Percentiles rank a stretch among this genome's conserved stretches.
Conservation (phyloP, 1,140 invertebrate genomes). For the Copidosoma floridanum region DNA sequence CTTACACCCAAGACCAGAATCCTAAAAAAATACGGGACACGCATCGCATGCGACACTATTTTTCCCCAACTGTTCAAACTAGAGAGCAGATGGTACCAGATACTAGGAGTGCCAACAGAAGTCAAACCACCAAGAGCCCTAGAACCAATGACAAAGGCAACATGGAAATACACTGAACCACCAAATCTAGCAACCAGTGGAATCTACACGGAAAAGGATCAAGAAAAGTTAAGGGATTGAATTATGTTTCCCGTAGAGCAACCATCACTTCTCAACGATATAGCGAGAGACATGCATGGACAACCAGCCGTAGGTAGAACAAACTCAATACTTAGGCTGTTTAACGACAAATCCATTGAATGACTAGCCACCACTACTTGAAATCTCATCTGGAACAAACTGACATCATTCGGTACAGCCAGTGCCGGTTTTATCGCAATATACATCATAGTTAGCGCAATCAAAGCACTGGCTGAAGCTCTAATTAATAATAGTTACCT, state of each 20-base stretch:
- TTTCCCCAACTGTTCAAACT: constrained; percentile 2
- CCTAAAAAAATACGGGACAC: constrained; percentile 3
- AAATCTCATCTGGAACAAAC: constrained; percentile 2
- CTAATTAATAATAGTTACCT: too few species aligned
- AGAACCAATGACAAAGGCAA: neutral
- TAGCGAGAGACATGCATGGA: constrained; percentile 7
- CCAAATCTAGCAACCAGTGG: constrained; percentile 11
- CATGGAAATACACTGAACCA: constrained; percentile 20
- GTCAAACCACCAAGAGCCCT: neutral
- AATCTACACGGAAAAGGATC: constrained; percentile 11
- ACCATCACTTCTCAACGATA: constrained; percentile 11
- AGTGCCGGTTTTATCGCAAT: constrained; percentile 13
- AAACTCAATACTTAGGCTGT: neutral
- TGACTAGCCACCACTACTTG: neutral
- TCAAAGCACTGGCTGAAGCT: too few species aligned
- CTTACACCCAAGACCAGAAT: constrained; percentile 28
- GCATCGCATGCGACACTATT: constrained; percentile 21
- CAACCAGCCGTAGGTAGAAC: neutral
- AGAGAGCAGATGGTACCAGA: constrained; percentile 5
- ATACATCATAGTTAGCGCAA: too few species aligned
- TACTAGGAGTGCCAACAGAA: neutral
- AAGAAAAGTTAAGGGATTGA: constrained; percentile 14
- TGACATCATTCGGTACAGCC: constrained; percentile 11
- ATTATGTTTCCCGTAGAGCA: constrained; percentile 26
- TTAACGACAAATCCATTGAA: constrained; percentile 10